These are phyloP conservation scores for Gambusia holbrooki DNA, from an alignment of 2,113 vertebrate genomes.

Conservation along the genomic window DNA sequence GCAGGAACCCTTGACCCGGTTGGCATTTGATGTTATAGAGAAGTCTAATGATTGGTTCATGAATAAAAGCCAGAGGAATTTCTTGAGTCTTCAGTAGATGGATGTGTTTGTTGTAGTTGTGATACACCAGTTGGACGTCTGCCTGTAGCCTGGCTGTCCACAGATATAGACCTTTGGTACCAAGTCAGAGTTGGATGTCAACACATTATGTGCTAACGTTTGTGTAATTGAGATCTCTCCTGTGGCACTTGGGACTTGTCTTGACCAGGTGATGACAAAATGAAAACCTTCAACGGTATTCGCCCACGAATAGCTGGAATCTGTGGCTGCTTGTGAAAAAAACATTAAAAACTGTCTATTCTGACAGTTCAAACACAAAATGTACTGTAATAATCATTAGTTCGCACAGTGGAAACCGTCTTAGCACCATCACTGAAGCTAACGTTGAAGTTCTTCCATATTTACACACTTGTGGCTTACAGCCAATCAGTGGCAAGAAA, in stretches of 20 bases:
- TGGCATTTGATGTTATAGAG: slow-evolving; percentile 7
- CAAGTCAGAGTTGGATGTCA: too few relatives aligned
- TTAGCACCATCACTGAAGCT: too few relatives aligned
- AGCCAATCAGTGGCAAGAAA: too few relatives aligned
- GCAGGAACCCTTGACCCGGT: neutral
- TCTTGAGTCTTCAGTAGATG: neutral
- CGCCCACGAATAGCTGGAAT: too few relatives aligned
- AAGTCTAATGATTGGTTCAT: neutral
- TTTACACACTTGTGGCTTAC: too few relatives aligned
- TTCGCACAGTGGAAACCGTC: too few relatives aligned
- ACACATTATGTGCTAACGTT: neutral
- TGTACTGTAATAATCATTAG: too few relatives aligned
- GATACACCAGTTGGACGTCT: neutral
- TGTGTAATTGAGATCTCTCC: neutral
- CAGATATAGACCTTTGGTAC: neutral
- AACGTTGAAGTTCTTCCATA: too few relatives aligned
- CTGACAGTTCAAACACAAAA: too few relatives aligned
- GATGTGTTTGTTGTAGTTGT: too few relatives aligned
- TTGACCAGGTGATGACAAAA: neutral
- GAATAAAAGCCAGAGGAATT: neutral
- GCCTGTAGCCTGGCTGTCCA: neutral
- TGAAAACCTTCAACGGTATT: neutral
- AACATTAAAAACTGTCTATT: too few relatives aligned
- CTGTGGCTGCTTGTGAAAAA: too few relatives aligned
- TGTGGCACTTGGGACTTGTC: neutral